Base-by-base conservation (phyloP, 1,140 invertebrate genomes). In the Trachymyrmex cornetzi region DNA sequence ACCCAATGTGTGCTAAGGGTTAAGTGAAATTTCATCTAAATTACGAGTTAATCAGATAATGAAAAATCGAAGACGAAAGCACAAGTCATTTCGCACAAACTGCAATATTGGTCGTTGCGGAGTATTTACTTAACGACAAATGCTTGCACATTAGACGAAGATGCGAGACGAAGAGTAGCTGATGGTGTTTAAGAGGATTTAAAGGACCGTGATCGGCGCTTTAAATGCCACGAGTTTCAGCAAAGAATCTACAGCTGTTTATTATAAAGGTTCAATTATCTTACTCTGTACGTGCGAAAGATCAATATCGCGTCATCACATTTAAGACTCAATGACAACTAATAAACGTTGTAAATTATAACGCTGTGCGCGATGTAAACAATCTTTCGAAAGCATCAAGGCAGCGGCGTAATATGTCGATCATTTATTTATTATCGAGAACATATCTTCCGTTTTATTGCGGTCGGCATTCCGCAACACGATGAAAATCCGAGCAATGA, bases 291-390 rank as follows among this genome's bases (percentile, higher is more conserved):
- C 19, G 9, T 48, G 16, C 38, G 2, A 27, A 11, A 34, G 38
- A 50, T 64, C 38, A 50, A 27, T 48, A 22, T 63, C 74, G 57
- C 22, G 34, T 24, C 57, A 44, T 64, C 38, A n/a, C 11, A 22
- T 48, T 64, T 64, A 27, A 19, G 44, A 16, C 38, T 66, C 30
- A 79, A 27, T 14, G 27, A n/a, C n/a, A n/a, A n/a, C 59, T 44
- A 67, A 67, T 67, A 44, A 67, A 9, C 24, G 44, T 19, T 22
- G 75, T 44, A 19, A 64, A 63, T 77, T 55, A 14, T 9, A 64
- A 79, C 19, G 24, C n/a, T 34, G 0, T 38, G 50, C 19, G 11
- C 19, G 27, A 57, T 34, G 24, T 66, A 48, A 64, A n/a, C 24
- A 64, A 79, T 50, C 4, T 27, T 22, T 24, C 22, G 34, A 77